Evolutionary conservation across 2,888 invertebrate genomes (phyloP).

Genomic region (Baccha elongata): DNA sequence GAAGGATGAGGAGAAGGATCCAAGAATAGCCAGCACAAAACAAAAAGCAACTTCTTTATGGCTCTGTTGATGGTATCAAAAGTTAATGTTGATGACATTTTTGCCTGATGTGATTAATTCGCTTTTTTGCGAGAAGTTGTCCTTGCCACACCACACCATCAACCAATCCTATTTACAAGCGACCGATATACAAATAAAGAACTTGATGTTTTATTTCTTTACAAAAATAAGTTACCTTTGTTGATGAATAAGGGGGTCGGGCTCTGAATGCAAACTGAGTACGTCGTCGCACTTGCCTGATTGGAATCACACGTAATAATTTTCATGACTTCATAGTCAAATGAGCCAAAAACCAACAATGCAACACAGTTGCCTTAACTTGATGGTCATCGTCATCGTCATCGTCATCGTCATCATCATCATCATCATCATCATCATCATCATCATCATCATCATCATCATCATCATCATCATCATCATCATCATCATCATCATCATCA

Average conservation of each 20-base stretch:
- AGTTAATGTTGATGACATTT: constrained; percentile 74
- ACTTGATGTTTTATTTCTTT: background rate
- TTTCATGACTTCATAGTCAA: constrained; percentile 32
- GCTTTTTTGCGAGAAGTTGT: constrained; percentile 66
- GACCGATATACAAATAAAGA: constrained; percentile 16
- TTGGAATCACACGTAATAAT: constrained; percentile 68
- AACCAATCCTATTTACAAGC: constrained; percentile 11
- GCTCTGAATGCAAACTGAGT: constrained; percentile 56
- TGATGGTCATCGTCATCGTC: background rate
- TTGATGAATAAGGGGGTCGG: background rate
- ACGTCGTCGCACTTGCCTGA: constrained; percentile 62
- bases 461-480: too few species aligned
- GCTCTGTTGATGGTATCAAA: constrained; percentile 73
- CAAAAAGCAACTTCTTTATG: constrained; percentile 71
- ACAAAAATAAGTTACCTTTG: background rate
- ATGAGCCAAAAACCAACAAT: too few species aligned
- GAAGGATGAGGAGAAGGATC: constrained; percentile 12
- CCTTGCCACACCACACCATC: constrained; percentile 52
- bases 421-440: too few species aligned
- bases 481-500: too few species aligned
- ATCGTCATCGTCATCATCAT: too few species aligned
- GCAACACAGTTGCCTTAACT: background rate
- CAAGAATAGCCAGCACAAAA: constrained; percentile 33
- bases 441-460: too few species aligned
- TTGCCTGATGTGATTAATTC: constrained; percentile 74